Evolutionary conservation across 2,113 vertebrate species (phyloP), one percentile per base, ranked within the genome.

Genomic region (Menidia beryllina): DNA sequence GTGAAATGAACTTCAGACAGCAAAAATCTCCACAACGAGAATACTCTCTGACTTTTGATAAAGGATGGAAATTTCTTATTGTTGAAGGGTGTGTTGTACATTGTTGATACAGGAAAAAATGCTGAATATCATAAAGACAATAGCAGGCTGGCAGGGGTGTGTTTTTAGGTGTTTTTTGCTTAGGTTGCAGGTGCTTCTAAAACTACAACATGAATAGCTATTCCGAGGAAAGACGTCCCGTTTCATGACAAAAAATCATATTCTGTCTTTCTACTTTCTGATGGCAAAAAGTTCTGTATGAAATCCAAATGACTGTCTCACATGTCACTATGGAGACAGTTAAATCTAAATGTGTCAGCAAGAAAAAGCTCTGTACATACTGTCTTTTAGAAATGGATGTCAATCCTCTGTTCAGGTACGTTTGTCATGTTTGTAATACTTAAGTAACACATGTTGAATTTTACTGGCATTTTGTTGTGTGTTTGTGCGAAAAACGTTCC

Each of bases 331-430:
- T 81, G 70, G 45, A 78, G 78, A 43, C 48, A 74, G 81, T 87
- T 82, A 84, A 89, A 87, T 51, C 24, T 26, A 68, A 69, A 50
- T 69, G 39, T 85, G 60, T 69, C 61, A 39, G 53, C 56, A 72
- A 53, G 67, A 23, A 51, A 65, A 26, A 24, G 38, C 36, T 82
- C 21, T 13, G 7, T 27, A 14, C 41, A 30, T 52, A 25, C 19
- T 49, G 24, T 69, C 5, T 55, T n/a, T 69, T 55, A 26, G 19
- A 63, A 17, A 53, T 26, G 43, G 11, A 2, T 3, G 24, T 57
- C 23, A 23, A 21, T 58, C 23, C 26, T 21, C 6, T 19, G n/a
- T 30, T 2, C 14, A 12, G 24, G 13, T 52, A 39, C 6, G 2
- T 55, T 25, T 64, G 27, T 58, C 39, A 49, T 15, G 24, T 65